phyloP scores from a whole-genome alignment of 2,797 vertebrate species.

The Cheirogaleus major region DNA sequence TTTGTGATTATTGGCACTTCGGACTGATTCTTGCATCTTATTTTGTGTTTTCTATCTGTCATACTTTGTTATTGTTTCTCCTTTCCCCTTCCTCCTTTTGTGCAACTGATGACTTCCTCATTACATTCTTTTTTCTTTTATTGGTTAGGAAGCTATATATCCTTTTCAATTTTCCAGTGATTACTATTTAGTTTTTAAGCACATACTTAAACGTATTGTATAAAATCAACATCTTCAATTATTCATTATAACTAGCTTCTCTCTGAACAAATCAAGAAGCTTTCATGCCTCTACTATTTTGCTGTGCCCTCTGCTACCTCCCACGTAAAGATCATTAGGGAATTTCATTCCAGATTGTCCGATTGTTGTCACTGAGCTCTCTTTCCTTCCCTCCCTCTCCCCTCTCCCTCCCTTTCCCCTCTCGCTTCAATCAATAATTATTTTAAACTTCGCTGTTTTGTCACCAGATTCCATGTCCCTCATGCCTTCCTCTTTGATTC shows the following conservation, averaged over 20 bases:
- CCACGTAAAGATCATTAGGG: background rate
- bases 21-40: background rate
- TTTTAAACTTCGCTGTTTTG: conserved; percentile 30
- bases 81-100: background rate
- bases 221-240: conserved; percentile 12
- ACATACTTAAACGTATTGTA: background rate
- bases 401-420: background rate
- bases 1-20: background rate
- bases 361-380: background rate
- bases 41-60: background rate
- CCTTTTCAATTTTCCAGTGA: background rate
- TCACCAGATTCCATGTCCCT: conserved; percentile 13
- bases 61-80: background rate
- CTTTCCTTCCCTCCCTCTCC: background rate
- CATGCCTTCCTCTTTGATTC: conserved; percentile 7
- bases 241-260: background rate
- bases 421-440: background rate
- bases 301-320: background rate
- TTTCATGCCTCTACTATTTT: background rate
- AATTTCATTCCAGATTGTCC: background rate
- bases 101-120: background rate
- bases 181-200: conserved; percentile 9
- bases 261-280: background rate
- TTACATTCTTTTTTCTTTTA: background rate
- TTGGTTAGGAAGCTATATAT: background rate